Base-by-base conservation (phyloP, 30 jellyfish, hydroid and myxozoan genomes). In the Aurelia aurita region DNA sequence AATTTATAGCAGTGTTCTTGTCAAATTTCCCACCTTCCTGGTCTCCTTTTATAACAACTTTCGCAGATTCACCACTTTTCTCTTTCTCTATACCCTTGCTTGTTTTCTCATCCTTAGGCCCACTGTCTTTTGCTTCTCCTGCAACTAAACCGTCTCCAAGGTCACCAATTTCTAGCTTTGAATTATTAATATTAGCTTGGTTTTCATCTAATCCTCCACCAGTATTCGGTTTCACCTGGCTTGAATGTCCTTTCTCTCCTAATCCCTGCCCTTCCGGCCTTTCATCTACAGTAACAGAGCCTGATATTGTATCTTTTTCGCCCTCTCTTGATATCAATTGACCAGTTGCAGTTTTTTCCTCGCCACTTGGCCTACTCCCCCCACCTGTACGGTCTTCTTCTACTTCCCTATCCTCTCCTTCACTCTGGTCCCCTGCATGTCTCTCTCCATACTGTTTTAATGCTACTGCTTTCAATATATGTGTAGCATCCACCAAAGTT, bases 401-500 rank as follows among this genome's bases (percentile, higher is more conserved):
- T 7, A 29, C 72, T 27, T n/a, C 71, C 3, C 31, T 16, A 28
- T 39, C 53, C 25, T 29, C 47, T 49, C 2, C 13, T 31, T 32
- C 70, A 58, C 14, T 28, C 26, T 65, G 72, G 19, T 2, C 29
- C 12, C 47, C 60, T 28, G 2, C 4, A 1, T 57, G 72, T 32
- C 28, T 59, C 6, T 55, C 39, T 22, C 46, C 82, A 8, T 60
- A 78, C 46, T 71, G 82, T 32, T 65, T 51, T 4, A 87, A 61
- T 32, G 96, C 96, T 53, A 76, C 79, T 43, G 90, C 90, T 68
- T 87, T 87, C 43, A 87, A 70, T 18, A 70, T 27, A 87, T 77
- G 91, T 28, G 96, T 87, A 21, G 96, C 96, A 44, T 58, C 87
- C 19, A 39, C 96, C 47, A 87, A 77, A 3, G 90, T 87, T 20